phyloP scores from a whole-genome alignment of 2,888 invertebrate genomes.

The Tipula confusa region DNA sequence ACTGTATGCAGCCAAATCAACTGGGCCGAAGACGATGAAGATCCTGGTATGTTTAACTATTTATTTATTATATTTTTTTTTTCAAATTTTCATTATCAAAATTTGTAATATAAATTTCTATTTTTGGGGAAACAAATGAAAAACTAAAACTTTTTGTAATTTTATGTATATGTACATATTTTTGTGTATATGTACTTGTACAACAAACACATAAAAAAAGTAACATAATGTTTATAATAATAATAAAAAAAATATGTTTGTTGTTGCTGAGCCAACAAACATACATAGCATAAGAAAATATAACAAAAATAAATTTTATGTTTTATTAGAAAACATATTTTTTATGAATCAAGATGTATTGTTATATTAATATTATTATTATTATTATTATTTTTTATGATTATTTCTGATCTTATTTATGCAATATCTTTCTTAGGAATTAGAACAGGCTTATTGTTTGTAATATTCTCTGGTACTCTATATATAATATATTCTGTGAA shows the following conservation, averaged over 20 bases:
- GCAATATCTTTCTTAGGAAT: conserved; percentile 1
- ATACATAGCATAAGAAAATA: neutral
- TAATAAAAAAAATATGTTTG: neutral
- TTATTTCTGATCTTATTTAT: neutral
- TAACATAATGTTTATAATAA: neutral
- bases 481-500: neutral
- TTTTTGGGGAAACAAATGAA: neutral
- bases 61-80: neutral
- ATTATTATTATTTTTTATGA: neutral
- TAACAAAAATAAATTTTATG: neutral
- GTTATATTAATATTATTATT: neutral
- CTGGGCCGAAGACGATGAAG: conserved; percentile 51
- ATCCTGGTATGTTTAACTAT: conserved; percentile 48
- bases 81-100: too few species aligned
- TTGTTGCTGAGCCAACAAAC: neutral
- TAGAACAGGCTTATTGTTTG: neutral
- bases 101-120: conserved; percentile 10
- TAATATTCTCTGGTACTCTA: neutral
- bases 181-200: neutral
- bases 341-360: conserved; percentile 20
- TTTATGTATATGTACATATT: conserved; percentile 25
- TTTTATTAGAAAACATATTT: conserved; percentile 20
- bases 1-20: conserved; percentile 50
- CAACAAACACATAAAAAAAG: neutral
- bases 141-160: neutral